These are phyloP conservation scores for Anthopleura xanthogrammica DNA, from an alignment of 92 coral and sea anemone species.

Conservation along the genomic window DNA sequence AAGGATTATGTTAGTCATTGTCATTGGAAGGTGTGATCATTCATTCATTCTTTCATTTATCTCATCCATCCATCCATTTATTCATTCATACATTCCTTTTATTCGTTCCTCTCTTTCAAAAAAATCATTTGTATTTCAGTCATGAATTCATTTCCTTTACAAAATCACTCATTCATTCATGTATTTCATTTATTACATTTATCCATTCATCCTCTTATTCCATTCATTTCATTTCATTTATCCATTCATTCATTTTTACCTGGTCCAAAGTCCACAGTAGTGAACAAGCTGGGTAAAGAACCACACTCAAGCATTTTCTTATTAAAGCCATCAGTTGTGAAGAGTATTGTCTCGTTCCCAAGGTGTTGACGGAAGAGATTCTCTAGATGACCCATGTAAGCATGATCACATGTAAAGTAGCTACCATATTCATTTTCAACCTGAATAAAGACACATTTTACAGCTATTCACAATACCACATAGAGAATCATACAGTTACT, in stretches of 20 bases:
- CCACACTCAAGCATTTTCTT: constrained; percentile 79
- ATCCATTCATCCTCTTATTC: no score
- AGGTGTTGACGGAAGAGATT: constrained; percentile 71
- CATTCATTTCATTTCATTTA: not conserved
- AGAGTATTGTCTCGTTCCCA: constrained; percentile 86
- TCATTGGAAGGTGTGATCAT: no score
- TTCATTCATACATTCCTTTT: no score
- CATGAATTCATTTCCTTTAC: no score
- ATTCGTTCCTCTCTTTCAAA: no score
- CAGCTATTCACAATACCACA: no score
- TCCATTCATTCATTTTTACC: constrained; percentile 38
- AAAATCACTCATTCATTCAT: no score
- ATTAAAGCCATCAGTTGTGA: constrained; percentile 78
- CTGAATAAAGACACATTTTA: constrained; percentile 31
- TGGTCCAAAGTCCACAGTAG: constrained; percentile 95
- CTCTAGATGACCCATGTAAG: constrained; percentile 80
- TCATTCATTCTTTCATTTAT: no score
- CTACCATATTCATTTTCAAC: constrained; percentile 99
- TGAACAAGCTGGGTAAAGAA: constrained; percentile 78
- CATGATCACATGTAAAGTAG: constrained; percentile 90
- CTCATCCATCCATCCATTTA: no score
- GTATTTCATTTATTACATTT: no score
- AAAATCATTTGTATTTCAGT: no score
- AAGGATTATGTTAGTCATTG: no score
- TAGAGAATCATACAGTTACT: not conserved